Evolutionary conservation across 2,113 vertebrate species (phyloP).

Genomic region (Heterotilapia buettikoferi): DNA sequence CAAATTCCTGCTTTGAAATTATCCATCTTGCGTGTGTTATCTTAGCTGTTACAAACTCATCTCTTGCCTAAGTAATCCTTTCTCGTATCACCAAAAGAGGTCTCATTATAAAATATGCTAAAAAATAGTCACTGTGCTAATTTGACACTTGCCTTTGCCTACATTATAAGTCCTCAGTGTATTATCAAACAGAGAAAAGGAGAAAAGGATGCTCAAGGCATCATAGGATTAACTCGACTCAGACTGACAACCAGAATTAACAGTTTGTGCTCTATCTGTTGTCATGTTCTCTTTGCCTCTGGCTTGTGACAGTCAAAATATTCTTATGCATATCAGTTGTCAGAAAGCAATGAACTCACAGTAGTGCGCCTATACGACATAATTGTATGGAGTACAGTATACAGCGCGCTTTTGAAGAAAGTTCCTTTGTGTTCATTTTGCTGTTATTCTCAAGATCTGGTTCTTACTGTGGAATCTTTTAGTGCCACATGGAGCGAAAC

Average conservation of each 20-base stretch:
- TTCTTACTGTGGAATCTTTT: neutral
- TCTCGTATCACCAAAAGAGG: neutral
- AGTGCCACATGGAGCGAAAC: neutral
- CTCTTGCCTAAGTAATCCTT: neutral
- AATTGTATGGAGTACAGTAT: neutral
- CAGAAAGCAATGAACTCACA: slow-evolving; percentile 6
- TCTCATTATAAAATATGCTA: neutral
- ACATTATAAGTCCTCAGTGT: neutral
- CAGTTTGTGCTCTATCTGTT: slow-evolving; percentile 12
- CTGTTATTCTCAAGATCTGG: slow-evolving; percentile 19
- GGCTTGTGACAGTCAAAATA: slow-evolving; percentile 24
- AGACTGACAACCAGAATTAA: slow-evolving; percentile 10
- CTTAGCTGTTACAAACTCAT: neutral
- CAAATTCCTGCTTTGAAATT: neutral
- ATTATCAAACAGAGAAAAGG: neutral
- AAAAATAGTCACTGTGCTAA: neutral
- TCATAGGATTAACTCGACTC: slow-evolving; percentile 7
- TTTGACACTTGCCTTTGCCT: neutral
- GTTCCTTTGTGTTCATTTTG: slow-evolving; percentile 7
- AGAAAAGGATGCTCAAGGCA: neutral
- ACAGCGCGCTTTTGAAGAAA: neutral
- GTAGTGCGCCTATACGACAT: slow-evolving; percentile 11
- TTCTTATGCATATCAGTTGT: slow-evolving; percentile 25
- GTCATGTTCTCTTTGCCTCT: slow-evolving; percentile 10
- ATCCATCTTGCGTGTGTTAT: neutral